phyloP scores from a whole-genome alignment of 2,888 invertebrate genomes.

The Chymomyza fuscimana region DNA sequence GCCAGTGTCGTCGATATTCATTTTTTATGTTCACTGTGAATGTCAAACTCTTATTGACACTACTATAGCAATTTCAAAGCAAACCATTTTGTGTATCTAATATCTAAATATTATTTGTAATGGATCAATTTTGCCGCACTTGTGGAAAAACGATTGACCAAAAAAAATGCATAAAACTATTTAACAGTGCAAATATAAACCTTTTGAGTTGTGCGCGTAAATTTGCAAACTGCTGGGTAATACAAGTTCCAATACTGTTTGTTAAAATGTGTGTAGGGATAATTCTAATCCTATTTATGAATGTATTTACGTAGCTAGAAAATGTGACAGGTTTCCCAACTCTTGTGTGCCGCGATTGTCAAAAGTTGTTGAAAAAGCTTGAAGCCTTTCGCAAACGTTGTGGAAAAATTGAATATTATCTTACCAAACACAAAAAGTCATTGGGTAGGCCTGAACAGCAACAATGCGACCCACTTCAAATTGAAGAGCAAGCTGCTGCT shows the following conservation, averaged over 20 bases:
- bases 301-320: constrained; percentile 40
- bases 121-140: constrained; percentile 60
- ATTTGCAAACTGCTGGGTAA: constrained; percentile 61
- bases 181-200: constrained; percentile 30
- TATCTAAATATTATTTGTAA: constrained; percentile 14
- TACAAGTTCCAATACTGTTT: not conserved
- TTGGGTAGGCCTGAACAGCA: not conserved
- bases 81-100: not conserved
- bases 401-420: constrained; percentile 49
- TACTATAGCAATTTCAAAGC: not conserved
- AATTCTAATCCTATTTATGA: not conserved
- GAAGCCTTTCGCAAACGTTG: constrained; percentile 53
- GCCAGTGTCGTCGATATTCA: not conserved
- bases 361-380: constrained; percentile 43
- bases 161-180: constrained; percentile 40
- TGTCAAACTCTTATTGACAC: not conserved
- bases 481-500: constrained; percentile 23
- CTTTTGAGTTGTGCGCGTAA: constrained; percentile 42
- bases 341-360: constrained; percentile 46
- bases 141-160: constrained; percentile 48
- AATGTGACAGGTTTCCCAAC: constrained; percentile 43
- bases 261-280: not conserved
- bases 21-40: not conserved
- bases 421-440: constrained; percentile 31
- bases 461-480: constrained; percentile 41